Evolutionary conservation across 2,888 invertebrate genomes (phyloP).

Genomic region (Gisinianus flammeolus): DNA sequence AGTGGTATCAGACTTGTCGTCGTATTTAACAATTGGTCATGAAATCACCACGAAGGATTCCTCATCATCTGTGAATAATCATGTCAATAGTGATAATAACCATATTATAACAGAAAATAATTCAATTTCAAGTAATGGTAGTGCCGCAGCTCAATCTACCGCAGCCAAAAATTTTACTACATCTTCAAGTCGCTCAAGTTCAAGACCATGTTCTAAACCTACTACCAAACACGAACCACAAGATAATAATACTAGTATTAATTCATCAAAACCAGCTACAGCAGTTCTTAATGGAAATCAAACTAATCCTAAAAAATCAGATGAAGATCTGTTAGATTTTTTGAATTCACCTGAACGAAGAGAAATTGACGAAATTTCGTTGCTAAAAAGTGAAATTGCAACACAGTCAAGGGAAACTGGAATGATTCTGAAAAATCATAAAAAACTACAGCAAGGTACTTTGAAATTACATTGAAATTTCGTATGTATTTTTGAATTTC

Average conservation of each 20-base stretch:
- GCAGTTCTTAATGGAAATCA: not conserved
- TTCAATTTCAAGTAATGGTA: not conserved
- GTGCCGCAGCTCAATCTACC: not conserved
- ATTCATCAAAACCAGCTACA: constrained; percentile 1
- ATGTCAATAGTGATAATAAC: not conserved
- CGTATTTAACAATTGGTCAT: not conserved
- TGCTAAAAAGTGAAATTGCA: constrained; percentile 53
- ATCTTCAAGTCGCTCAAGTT: not conserved
- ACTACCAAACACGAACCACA: constrained; percentile 15
- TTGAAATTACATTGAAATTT: not conserved
- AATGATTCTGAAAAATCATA: constrained; percentile 52
- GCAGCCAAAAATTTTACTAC: not conserved
- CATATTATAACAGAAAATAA: not conserved
- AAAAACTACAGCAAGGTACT: constrained; percentile 55
- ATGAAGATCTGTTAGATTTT: constrained; percentile 55
- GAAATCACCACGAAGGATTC: not conserved
- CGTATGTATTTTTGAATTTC: constrained; percentile 1
- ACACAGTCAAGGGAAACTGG: constrained; percentile 54
- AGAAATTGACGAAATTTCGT: constrained; percentile 52
- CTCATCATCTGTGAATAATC: not conserved
- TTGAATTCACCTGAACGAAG: constrained; percentile 49
- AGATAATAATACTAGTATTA: not conserved
- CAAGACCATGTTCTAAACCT: not conserved
- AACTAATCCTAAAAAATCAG: constrained; percentile 40
- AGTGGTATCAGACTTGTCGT: not conserved